Percentiles rank a stretch among this genome's conserved stretches.
Evolutionary conservation across 2,113 vertebrate species (phyloP).

Genomic region (Oreotragus oreotragus): DNA sequence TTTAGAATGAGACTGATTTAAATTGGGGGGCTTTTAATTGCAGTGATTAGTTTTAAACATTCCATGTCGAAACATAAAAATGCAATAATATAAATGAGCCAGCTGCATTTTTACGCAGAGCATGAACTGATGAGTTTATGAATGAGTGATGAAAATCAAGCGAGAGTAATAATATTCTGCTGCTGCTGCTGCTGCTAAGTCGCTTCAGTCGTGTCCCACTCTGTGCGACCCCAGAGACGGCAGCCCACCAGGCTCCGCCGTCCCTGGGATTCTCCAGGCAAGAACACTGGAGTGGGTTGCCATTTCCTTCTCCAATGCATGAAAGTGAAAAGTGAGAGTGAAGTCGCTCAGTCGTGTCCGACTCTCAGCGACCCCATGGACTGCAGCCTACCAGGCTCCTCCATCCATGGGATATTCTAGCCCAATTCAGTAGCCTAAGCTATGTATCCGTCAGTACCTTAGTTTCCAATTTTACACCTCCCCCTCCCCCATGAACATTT

Average conservation of each 20-base stretch:
- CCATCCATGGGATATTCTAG: not conserved
- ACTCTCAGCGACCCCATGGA: too few relatives aligned
- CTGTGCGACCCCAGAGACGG: too few relatives aligned
- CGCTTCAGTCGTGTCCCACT: too few relatives aligned
- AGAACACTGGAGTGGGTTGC: too few relatives aligned
- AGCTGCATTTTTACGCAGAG: conserved; percentile 27
- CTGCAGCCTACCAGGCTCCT: too few relatives aligned
- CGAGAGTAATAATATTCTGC: not conserved
- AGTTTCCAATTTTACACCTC: not conserved
- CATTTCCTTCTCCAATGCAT: too few relatives aligned
- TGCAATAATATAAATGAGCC: conserved; percentile 7
- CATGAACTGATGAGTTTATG: conserved; percentile 32
- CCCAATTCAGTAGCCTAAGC: not conserved
- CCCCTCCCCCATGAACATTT: not conserved
- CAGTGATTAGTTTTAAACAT: conserved; percentile 8
- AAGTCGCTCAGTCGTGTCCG: too few relatives aligned
- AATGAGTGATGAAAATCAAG: conserved; percentile 38
- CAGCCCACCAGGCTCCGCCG: too few relatives aligned
- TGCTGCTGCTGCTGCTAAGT: too few relatives aligned
- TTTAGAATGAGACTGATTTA: conserved; percentile 40
- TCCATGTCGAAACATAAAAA: conserved; percentile 47
- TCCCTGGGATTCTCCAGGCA: too few relatives aligned
- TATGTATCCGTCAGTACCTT: not conserved
- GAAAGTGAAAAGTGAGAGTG: too few relatives aligned
- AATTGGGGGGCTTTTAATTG: conserved; percentile 31